Evolutionary conservation across 1,140 invertebrate species (phyloP), one percentile per base, ranked within the genome.

Genomic region (Pomacea maculata): DNA sequence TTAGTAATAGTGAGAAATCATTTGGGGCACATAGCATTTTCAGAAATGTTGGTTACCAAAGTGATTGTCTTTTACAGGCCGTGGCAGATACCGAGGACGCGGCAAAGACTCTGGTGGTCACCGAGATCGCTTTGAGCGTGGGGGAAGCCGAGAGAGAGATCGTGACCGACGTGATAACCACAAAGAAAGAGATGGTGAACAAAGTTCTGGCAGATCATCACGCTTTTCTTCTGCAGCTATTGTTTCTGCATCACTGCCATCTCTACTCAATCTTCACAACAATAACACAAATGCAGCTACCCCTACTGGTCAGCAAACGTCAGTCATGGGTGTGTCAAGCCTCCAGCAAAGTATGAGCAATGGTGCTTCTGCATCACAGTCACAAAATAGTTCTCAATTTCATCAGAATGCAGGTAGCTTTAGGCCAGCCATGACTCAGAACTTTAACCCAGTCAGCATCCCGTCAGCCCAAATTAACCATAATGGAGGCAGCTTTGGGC

Each of bases 91-190:
- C 76, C 29, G 80, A 77, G 73, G 78, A 52, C 25, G 78, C 63
- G 79, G 75, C 55, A 64, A 75, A 67, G 79, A 78, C n/a, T 70
- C 67, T n/a, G 77, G 70, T 21, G 29, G 67, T 25, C 29, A 17
- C 29, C 29, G 78, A 45, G 64, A 78, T 55, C 74, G 78, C 72
- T 29, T 74, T 45, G 78, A 78, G 73, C 67, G 61, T 76, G 81
- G 77, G 19, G 52, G 82, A 19, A 65, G 65, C 79, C 68, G 76
- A 80, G 83, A 81, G 55, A 68, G 85, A 61, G 87, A 84, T 71
- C 75, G 79, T 52, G 55, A 75, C 74, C 55, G 80, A 52, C 78
- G 78, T 81, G 57, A 64, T 11, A 72, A 75, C 55, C 77, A 77
- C 64, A 78, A 52, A 55, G 52, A 65, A 34, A 61, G 79, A 64